Percentiles rank a stretch among this genome's conserved stretches.
These are phyloP conservation scores for Philantomba maxwellii DNA, from an alignment of 2,113 vertebrate genomes.

Conservation along the genomic window DNA sequence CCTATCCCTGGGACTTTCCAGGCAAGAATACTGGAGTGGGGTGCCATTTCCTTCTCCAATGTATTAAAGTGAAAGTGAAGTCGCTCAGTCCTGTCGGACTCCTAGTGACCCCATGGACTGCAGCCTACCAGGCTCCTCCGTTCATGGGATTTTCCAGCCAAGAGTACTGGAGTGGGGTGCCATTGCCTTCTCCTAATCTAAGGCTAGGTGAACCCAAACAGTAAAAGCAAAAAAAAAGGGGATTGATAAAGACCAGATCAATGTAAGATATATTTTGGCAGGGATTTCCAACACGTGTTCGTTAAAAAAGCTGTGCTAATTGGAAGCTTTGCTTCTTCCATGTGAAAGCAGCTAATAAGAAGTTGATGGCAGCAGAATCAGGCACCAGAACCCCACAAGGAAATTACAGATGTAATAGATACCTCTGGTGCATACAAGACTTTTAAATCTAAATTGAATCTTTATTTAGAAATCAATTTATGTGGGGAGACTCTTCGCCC, in stretches of 20 bases:
- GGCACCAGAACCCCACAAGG: not conserved
- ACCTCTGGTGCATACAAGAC: constrained; percentile 41
- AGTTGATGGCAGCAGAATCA: constrained; percentile 40
- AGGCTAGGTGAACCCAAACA: not conserved
- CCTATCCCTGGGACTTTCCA: too few relatives aligned
- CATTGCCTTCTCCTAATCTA: too few relatives aligned
- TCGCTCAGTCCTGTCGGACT: too few relatives aligned
- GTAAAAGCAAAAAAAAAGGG: not conserved
- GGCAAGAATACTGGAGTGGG: too few relatives aligned
- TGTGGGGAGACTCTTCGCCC: constrained; percentile 49
- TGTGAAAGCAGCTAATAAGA: constrained; percentile 34
- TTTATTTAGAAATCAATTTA: constrained; percentile 71
- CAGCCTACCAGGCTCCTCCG: too few relatives aligned
- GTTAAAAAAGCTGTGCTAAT: constrained; percentile 54
- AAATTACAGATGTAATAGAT: constrained; percentile 55
- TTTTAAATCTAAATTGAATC: constrained; percentile 69
- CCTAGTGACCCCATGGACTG: too few relatives aligned
- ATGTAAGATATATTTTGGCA: not conserved
- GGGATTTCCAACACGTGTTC: constrained; percentile 46
- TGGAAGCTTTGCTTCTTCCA: constrained; percentile 16
- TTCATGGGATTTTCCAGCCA: too few relatives aligned
- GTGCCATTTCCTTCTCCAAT: too few relatives aligned
- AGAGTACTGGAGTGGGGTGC: too few relatives aligned
- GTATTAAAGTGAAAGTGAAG: too few relatives aligned
- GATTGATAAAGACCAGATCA: constrained; percentile 41